phyloP scores from a whole-genome alignment of 1,140 invertebrate species.

The Lamellibrachia luymesi region DNA sequence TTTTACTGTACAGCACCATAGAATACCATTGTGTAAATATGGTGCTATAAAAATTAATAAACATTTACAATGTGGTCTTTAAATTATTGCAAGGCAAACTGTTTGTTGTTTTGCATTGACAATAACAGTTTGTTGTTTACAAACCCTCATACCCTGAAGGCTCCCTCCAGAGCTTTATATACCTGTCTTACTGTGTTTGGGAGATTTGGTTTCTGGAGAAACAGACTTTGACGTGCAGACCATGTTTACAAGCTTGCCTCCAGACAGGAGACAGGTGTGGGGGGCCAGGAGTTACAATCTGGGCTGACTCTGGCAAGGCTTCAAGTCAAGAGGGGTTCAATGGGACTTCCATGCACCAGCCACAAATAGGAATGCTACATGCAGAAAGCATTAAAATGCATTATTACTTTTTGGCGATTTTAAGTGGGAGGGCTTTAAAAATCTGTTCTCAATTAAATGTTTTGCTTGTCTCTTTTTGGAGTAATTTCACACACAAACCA shows the following conservation, averaged over 20 bases:
- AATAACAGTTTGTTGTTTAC: neutral
- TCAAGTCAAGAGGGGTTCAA: neutral
- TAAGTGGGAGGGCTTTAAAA: neutral
- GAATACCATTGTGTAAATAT: neutral
- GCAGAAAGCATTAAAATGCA: neutral
- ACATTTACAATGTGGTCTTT: no score
- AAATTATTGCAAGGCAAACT: no score
- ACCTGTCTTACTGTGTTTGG: neutral
- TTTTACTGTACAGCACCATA: neutral
- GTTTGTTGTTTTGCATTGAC: no score
- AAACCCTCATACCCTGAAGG: neutral
- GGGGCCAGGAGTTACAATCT: neutral
- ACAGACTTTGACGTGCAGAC: neutral
- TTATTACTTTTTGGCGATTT: constrained; percentile 1
- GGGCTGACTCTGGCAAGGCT: neutral
- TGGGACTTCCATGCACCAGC: neutral
- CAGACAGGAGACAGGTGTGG: neutral
- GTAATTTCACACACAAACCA: no score
- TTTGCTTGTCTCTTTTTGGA: no score
- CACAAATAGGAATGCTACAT: neutral
- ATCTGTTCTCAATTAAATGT: neutral
- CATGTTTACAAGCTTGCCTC: neutral
- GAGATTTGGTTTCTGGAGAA: neutral
- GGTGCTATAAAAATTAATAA: no score
- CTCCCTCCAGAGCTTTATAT: neutral